phyloP scores from a whole-genome alignment of 2,113 vertebrate species.

The Brachyistius frenatus region DNA sequence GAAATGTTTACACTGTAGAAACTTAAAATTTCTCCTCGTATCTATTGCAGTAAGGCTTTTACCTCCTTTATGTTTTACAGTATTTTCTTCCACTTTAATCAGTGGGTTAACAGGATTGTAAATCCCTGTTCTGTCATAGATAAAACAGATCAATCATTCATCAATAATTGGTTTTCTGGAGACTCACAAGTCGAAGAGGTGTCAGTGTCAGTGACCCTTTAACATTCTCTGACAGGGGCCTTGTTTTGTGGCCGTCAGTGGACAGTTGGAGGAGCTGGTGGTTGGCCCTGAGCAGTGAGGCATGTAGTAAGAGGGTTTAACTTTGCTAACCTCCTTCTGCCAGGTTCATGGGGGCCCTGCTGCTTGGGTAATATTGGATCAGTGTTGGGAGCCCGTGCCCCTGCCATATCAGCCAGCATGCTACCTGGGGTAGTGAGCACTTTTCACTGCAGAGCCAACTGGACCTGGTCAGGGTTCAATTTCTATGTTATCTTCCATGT shows the following conservation, averaged over 20 bases:
- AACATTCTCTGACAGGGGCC: conserved; percentile 70
- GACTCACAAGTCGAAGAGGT: conserved; percentile 2
- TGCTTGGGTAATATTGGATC: conserved; percentile 97
- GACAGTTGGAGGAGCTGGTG: conserved; percentile 85
- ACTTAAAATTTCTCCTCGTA: too few relatives aligned
- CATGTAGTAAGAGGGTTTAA: conserved; percentile 98
- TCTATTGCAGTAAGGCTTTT: too few relatives aligned
- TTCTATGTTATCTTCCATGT: conserved; percentile 2
- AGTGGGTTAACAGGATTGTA: not conserved
- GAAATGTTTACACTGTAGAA: too few relatives aligned
- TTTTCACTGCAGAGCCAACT: conserved; percentile 52
- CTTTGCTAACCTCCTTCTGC: conserved; percentile 98
- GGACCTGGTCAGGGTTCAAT: conserved; percentile 28
- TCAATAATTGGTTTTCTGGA: conserved; percentile 4
- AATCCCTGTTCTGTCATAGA: not conserved
- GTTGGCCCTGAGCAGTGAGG: conserved; percentile 92
- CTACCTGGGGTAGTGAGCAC: conserved; percentile 85
- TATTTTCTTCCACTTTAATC: not conserved
- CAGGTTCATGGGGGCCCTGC: conserved; percentile 91
- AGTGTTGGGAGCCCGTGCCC: conserved; percentile 88
- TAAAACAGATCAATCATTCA: not conserved
- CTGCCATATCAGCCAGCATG: conserved; percentile 79
- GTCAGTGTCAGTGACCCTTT: conserved; percentile 62
- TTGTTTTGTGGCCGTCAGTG: conserved; percentile 55
- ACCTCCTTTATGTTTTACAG: too few relatives aligned